These are phyloP conservation scores for Euproctis similis DNA, from an alignment of 2,888 invertebrate genomes.

Conservation along the genomic window DNA sequence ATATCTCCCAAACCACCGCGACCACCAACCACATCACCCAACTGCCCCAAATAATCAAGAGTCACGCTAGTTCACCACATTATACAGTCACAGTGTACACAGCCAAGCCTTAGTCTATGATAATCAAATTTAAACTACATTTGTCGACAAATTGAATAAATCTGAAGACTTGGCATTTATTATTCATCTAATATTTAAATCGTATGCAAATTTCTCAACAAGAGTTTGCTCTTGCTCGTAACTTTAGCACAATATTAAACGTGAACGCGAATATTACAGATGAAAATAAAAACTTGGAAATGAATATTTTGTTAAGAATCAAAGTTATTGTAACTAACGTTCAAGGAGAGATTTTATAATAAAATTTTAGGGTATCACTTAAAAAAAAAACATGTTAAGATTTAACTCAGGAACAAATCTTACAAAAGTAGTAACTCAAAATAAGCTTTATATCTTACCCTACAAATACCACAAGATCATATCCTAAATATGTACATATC, in stretches of 20 bases:
- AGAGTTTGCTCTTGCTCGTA: neutral
- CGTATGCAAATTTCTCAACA: neutral
- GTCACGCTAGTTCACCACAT: conserved; percentile 37
- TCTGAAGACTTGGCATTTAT: too few relatives aligned
- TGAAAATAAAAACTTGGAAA: conserved; percentile 1
- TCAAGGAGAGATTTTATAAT: too few relatives aligned
- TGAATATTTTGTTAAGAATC: neutral
- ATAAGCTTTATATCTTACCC: too few relatives aligned
- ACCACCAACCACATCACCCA: conserved; percentile 31
- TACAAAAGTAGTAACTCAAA: too few relatives aligned
- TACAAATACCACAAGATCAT: too few relatives aligned
- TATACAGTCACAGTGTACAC: too few relatives aligned
- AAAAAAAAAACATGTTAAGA: too few relatives aligned
- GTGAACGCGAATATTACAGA: neutral
- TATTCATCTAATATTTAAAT: neutral
- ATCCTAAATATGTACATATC: too few relatives aligned
- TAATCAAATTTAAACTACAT: conserved; percentile 6
- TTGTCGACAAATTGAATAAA: neutral
- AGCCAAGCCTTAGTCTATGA: too few relatives aligned
- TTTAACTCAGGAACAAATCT: too few relatives aligned
- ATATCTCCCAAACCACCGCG: conserved; percentile 51
- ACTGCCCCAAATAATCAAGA: conserved; percentile 35
- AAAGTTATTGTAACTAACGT: conserved; percentile 1
- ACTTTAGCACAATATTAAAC: neutral
- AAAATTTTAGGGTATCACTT: too few relatives aligned